Evolutionary conservation across 2,113 vertebrate species (phyloP).

Genomic region (Puffinus mauretanicus): DNA sequence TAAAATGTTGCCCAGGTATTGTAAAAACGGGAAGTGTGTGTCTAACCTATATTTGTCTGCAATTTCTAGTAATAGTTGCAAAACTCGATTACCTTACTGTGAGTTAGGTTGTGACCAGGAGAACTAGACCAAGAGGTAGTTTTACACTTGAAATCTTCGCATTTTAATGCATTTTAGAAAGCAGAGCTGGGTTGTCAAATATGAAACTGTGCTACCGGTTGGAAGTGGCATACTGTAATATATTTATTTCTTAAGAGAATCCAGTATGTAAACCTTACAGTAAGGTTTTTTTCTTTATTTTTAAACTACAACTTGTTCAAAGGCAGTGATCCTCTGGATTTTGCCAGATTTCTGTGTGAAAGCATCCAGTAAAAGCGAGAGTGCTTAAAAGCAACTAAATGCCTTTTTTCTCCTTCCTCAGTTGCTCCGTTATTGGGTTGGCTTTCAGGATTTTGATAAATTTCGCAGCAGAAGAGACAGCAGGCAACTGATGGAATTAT

Average conservation of each 20-base stretch:
- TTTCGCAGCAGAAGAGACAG: not conserved
- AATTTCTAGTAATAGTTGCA: not conserved
- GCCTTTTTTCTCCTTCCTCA: not conserved
- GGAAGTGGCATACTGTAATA: too few relatives aligned
- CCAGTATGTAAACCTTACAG: not conserved
- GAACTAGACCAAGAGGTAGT: not conserved
- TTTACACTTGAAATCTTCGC: not conserved
- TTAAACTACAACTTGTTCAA: accelerated
- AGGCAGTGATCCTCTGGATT: not conserved
- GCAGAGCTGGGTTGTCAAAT: not conserved
- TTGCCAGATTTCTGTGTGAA: not conserved
- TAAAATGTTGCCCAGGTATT: not conserved
- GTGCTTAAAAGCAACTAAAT: not conserved
- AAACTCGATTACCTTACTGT: accelerated
- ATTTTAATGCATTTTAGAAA: not conserved
- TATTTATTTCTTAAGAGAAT: not conserved
- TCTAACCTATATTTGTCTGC: not conserved
- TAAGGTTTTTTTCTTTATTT: accelerated
- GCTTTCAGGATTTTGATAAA: not conserved
- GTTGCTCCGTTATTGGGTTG: not conserved
- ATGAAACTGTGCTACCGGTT: not conserved
- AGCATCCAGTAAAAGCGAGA: not conserved
- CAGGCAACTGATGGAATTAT: not conserved
- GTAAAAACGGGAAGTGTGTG: not conserved
- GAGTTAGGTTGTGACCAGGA: accelerated